Evolutionary conservation across 2,113 vertebrate genomes (phyloP).

Genomic region (Columba janthina): DNA sequence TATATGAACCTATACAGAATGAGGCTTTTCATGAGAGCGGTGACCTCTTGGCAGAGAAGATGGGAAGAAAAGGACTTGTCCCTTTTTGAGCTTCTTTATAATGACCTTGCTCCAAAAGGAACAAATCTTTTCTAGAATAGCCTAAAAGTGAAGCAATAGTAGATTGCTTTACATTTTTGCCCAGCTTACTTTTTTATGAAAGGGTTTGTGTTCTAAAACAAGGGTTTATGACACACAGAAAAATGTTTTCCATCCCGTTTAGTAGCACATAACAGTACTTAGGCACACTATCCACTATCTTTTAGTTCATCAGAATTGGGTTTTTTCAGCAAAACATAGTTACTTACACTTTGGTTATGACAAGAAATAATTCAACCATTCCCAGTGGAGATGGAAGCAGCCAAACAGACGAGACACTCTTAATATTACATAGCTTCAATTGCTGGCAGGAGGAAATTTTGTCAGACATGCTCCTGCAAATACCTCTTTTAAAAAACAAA

Average conservation of each 20-base stretch:
- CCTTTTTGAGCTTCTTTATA: background rate
- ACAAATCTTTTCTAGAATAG: background rate
- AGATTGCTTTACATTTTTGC: background rate
- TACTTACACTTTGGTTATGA: background rate
- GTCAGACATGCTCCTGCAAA: background rate
- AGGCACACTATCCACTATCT: rapidly evolving
- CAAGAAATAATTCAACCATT: background rate
- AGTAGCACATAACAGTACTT: background rate
- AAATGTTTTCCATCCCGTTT: background rate
- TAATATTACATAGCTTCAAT: background rate
- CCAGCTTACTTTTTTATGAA: background rate
- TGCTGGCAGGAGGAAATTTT: background rate
- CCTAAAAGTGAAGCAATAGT: background rate
- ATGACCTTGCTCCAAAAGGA: background rate
- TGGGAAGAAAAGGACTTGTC: background rate
- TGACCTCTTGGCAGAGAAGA: background rate
- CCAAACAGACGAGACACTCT: background rate
- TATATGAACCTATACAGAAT: background rate
- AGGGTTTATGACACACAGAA: background rate
- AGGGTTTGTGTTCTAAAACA: background rate
- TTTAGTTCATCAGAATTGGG: background rate
- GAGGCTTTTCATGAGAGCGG: background rate
- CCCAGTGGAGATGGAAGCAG: background rate
- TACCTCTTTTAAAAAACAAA: background rate
- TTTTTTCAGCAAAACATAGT: background rate